Evolutionary conservation across 2,888 invertebrate genomes (phyloP), one percentile per base, ranked within the genome.

Genomic region (Pycnomerus fuliginosus): DNA sequence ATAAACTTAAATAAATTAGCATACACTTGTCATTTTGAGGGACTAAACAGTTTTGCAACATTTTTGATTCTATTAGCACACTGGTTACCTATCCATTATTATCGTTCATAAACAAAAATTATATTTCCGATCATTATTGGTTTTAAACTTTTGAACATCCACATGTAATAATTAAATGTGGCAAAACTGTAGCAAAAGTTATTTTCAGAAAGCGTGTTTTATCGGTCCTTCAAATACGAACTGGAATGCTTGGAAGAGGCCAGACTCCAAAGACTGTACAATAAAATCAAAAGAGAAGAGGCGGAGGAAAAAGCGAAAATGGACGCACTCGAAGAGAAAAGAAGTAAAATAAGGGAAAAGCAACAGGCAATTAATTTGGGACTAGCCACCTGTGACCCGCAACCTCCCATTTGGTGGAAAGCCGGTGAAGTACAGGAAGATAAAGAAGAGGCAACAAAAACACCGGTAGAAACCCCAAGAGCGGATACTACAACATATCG

Each of bases 171-270:
- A 32, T 32, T 16, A 20, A 29, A 14, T 4, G 20, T 5, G 4
- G 20, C 4, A 20, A 5, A 20, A 20, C 20, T 4, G 20, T 20
- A 20, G 7, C 4, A n/a, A n/a, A 11, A 11, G 5, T 7, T 29
- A 29, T 13, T 29, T 55, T 3, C 36, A 71, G 71, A 67, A 35
- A 58, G 60, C 39, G 55, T 79, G 1, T 79, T 80, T 58, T 77
- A 79, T 27, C 74, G 80, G 4, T 77, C 80, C 0, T 79, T 76
- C 56, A 76, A 76, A 51, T 80, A 76, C 48, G 80, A 80, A 54
- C 58, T 79, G 27, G 78, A 78, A 48, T 80, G 79, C 50, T 69
- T 77, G 22, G 73, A 69, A 43, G 73, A 73, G 28, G 65, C 71
- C 1, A 70, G 76, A 3, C 57, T 61, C 8, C 53, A 64, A 31